Percentiles rank a stretch among this genome's conserved stretches.
Evolutionary conservation across 2,113 vertebrate species (phyloP).

Genomic region (Centropus bengalensis): DNA sequence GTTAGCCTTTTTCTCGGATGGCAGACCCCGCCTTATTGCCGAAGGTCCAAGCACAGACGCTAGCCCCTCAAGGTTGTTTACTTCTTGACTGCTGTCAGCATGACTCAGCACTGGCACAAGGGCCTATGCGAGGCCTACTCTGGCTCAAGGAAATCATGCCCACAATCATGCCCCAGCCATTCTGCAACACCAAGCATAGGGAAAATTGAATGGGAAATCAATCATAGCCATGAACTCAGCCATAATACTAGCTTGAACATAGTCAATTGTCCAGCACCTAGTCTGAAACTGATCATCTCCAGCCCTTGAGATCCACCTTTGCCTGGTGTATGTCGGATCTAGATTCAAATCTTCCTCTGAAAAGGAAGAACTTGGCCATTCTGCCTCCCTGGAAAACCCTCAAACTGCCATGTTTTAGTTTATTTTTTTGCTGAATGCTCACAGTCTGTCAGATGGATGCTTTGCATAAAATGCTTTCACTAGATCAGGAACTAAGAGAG

Average conservation of each 20-base stretch:
- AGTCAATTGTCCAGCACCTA: not conserved
- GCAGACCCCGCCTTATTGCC: too few species aligned
- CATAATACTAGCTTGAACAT: not conserved
- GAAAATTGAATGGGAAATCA: fast-evolving
- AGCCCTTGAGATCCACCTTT: not conserved
- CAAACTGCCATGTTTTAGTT: not conserved
- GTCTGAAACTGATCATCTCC: not conserved
- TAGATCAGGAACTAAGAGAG: not conserved
- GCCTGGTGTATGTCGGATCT: not conserved
- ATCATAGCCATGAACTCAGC: not conserved
- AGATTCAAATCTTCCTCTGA: not conserved
- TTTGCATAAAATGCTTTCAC: not conserved
- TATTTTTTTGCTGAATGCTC: not conserved
- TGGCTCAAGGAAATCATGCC: too few species aligned
- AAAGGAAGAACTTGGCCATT: not conserved
- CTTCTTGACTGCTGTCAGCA: too few species aligned
- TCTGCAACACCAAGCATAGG: not conserved
- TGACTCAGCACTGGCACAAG: too few species aligned
- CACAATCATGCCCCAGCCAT: too few species aligned
- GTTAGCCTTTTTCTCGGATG: too few species aligned
- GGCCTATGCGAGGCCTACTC: too few species aligned
- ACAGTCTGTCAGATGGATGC: not conserved
- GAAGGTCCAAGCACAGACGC: too few species aligned
- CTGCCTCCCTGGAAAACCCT: not conserved
- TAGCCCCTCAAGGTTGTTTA: too few species aligned